phyloP scores from a whole-genome alignment of 2,797 vertebrate species.

The Lepus oiostolus region DNA sequence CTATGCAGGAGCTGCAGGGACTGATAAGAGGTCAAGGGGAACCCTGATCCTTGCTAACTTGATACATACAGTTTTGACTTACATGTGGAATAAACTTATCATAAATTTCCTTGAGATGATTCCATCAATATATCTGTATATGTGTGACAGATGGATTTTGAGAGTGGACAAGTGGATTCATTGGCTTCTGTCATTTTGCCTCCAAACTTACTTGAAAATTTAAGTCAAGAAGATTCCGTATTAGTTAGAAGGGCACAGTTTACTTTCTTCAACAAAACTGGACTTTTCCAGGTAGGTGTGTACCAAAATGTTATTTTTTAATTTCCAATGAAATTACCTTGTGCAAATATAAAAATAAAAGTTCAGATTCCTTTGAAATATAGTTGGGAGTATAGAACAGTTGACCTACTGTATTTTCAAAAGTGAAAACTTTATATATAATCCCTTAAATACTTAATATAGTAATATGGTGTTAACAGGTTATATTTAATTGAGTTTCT shows the following conservation, averaged over 20 bases:
- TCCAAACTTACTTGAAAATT: constrained; percentile 91
- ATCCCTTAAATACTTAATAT: constrained; percentile 29
- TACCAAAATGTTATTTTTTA: constrained; percentile 14
- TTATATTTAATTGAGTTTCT: not conserved
- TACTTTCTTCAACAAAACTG: constrained; percentile 97
- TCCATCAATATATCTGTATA: not conserved
- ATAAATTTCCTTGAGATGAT: constrained; percentile 56
- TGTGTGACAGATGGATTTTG: constrained; percentile 93
- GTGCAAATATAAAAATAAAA: not conserved
- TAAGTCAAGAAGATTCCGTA: constrained; percentile 89
- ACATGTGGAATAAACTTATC: not conserved
- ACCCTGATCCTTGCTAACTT: not conserved
- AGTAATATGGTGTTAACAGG: constrained; percentile 7
- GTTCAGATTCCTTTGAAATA: not conserved
- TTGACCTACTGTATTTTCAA: constrained; percentile 20
- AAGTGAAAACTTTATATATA: constrained; percentile 11
- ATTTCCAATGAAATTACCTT: not conserved
- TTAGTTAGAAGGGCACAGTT: constrained; percentile 94
- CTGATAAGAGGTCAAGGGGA: not conserved
- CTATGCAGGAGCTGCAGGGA: not conserved
- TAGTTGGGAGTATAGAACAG: constrained; percentile 45
- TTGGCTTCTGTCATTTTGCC: constrained; percentile 94
- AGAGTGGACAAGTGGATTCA: constrained; percentile 87
- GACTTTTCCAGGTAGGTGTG: constrained; percentile 94
- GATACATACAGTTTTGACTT: not conserved